Base-by-base conservation (phyloP, 2,113 vertebrate genomes). In the Fregata magnificens region DNA sequence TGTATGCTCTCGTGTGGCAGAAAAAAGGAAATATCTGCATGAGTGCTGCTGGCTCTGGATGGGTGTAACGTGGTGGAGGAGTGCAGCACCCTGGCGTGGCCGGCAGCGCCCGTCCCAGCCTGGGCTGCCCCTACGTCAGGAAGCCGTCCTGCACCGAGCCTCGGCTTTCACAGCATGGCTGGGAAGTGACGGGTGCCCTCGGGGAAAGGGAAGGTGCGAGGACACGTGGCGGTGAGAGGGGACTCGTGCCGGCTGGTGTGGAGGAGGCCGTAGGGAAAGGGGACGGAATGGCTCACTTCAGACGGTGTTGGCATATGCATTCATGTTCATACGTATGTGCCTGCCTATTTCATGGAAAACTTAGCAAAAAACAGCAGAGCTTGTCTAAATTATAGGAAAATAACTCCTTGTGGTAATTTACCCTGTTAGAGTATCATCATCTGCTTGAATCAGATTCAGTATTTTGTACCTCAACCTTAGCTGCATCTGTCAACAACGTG, bases 101-200 rank as follows among this genome's bases (percentile, higher is more conserved):
- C 1, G 1, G 47, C 59, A 70, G 29, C 22, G 19, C 36, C 50
- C 5, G 2, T 15, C 29, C 78, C 78, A 61, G 1, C 24, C 38
- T 0, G 2, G 53, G 38, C 72, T 76, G 28, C 12, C 29, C 53
- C 17, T 10, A 2, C 1, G 0, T 38, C 0, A 0, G 10, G 13
- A 40, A 45, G n/a, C 21, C 5, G 2, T 63, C 56, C 70, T 44
- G 8, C 3, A 4, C 59, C 10, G 40, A 84, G 21, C 61, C 26
- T 61, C 9, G 0, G 4, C 40, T 58, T 58, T 26, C 28, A 6
- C 38, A 34, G 2, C 0, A 1, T 0, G 18, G 6, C 53, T 77
- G 49, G 50, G 49, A 72, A n/a, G n/a, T 38, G 42, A 9, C 7
- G 36, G 15, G 13, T 25, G 21, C 55, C 61, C 38, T 65, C 4